Percentiles rank a stretch among this genome's conserved stretches.
Conservation (phyloP, 2,797 vertebrate genomes). For the Acrossocheilus wenchowensis region DNA sequence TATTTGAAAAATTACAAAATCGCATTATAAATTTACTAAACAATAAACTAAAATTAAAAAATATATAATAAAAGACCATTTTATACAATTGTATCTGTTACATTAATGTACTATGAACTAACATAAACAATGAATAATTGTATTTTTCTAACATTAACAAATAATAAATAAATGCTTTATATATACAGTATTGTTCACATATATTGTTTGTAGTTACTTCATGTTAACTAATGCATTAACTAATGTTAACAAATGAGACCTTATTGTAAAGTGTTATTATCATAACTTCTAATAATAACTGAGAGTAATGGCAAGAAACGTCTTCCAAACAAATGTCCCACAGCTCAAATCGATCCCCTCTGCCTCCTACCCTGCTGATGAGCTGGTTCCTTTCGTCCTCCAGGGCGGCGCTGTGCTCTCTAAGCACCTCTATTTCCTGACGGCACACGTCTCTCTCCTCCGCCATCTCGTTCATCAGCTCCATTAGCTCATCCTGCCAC, state of each 20-base stretch:
- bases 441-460: slow-evolving; percentile 49
- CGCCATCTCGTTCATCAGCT: slow-evolving; percentile 44
- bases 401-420: slow-evolving; percentile 40
- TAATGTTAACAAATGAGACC: neutral
- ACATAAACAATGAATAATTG: neutral
- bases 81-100: neutral
- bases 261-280: neutral
- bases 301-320: neutral
- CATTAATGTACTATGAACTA: neutral
- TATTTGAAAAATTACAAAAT: neutral
- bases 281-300: neutral
- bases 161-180: neutral
- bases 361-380: slow-evolving; percentile 45
- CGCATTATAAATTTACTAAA: neutral
- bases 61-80: neutral
- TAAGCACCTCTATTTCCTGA: slow-evolving; percentile 49
- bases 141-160: neutral
- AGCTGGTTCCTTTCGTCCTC: slow-evolving; percentile 41
- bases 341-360: neutral
- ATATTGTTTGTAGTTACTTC: neutral
- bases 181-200: neutral
- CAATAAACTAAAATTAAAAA: neutral
- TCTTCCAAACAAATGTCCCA: neutral
- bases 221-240: neutral
- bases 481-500: slow-evolving; percentile 52